These are phyloP conservation scores for Nilaparvata lugens DNA, from an alignment of 1,140 invertebrate species.

Conservation along the genomic window DNA sequence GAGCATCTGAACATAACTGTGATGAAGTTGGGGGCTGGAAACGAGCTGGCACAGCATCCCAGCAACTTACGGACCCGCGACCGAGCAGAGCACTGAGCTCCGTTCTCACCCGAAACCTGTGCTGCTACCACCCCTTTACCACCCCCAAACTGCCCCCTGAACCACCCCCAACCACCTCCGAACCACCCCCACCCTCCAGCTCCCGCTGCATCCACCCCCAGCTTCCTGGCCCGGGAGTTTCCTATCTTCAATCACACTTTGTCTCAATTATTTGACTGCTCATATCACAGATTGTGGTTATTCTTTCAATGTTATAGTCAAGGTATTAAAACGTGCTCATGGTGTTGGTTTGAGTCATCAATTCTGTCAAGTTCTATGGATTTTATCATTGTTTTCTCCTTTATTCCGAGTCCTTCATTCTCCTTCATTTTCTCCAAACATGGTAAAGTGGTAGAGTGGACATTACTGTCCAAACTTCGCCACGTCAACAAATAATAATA, in stretches of 20 bases:
- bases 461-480: no score
- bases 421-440: no score
- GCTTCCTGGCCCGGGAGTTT: slow-evolving; percentile 4
- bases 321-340: not conserved
- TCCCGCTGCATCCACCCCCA: slow-evolving; percentile 7
- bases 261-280: not conserved
- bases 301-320: not conserved
- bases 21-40: no score
- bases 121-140: not conserved
- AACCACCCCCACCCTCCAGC: not conserved
- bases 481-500: no score
- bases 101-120: not conserved
- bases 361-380: not conserved
- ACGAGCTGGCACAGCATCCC: not conserved
- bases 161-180: not conserved
- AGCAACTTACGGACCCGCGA: slow-evolving; percentile 1
- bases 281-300: not conserved
- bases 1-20: no score
- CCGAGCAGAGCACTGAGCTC: not conserved
- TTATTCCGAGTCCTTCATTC: no score
- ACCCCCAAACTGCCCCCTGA: not conserved
- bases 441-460: no score
- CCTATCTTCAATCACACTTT: not conserved
- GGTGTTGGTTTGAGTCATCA: not conserved
- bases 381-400: no score